Conservation (phyloP, 2,113 vertebrate species). For the Pangasianodon hypophthalmus region DNA sequence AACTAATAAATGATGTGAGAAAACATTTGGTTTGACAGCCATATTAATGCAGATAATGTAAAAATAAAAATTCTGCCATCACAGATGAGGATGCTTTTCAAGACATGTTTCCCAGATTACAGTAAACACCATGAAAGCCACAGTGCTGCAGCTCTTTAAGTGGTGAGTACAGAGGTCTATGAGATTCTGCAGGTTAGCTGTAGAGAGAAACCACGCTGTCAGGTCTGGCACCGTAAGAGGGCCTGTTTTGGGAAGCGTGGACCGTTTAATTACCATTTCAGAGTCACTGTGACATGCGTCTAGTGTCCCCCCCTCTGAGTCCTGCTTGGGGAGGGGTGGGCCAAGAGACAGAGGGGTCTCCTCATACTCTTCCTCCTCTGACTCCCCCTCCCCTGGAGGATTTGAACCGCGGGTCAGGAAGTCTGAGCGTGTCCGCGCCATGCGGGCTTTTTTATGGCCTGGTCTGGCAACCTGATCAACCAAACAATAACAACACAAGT, state of each 20-base stretch:
- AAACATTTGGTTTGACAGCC: background rate
- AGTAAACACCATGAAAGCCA: constrained; percentile 41
- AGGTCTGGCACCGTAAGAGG: constrained; percentile 53
- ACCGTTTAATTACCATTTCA: constrained; percentile 93
- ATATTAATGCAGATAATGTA: background rate
- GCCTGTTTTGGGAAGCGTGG: constrained; percentile 54
- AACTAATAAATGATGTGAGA: background rate
- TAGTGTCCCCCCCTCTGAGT: constrained; percentile 78
- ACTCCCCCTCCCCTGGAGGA: constrained; percentile 87
- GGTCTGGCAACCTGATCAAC: constrained; percentile 79
- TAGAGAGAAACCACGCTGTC: constrained; percentile 63
- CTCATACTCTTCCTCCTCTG: constrained; percentile 92
- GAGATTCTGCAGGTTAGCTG: constrained; percentile 79
- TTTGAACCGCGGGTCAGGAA: constrained; percentile 95
- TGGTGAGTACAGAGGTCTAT: constrained; percentile 65
- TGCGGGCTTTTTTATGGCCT: constrained; percentile 98
- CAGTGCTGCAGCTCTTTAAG: constrained; percentile 68
- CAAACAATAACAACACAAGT: constrained; percentile 73
- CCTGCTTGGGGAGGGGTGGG: constrained; percentile 81
- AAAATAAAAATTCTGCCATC: constrained; percentile 15
- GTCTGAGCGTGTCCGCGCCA: constrained; percentile 99
- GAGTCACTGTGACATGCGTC: constrained; percentile 99
- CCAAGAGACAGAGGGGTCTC: constrained; percentile 83
- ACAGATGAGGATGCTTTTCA: constrained; percentile 46
- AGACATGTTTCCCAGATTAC: constrained; percentile 50